Base-by-base conservation (phyloP, 1,140 invertebrate species). In the Coboldia fuscipes region DNA sequence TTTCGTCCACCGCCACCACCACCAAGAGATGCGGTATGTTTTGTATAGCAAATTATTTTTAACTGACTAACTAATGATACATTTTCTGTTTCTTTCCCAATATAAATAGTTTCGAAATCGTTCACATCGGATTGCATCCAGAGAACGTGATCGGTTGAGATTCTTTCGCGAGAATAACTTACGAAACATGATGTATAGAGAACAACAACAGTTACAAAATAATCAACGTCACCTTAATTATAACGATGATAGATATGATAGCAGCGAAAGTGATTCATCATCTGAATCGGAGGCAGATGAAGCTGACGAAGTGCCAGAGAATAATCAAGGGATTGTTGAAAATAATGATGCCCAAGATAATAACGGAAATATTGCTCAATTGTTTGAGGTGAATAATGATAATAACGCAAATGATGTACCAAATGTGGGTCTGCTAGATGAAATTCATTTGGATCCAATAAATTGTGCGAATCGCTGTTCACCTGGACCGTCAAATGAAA, bases 1-100 rank as follows among this genome's bases (percentile, higher is more conserved):
- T 74, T 67, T 48, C 51, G 68, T 35, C 63, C 66, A 22, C 57
- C 55, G 40, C 45, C 45, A 36, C 36, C 44, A 37, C n/a, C 23
- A 30, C 42, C 48, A 18, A 42, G 53, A 27, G 56, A 59, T 41
- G 50, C 47, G 12, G 56, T 58, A 50, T 50, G 43, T 42, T 13
- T 28, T 30, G 4, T 15, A 28, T 14, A 17, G 6, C 3, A 27
- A 27, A 28, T 35, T 37, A n/a, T 20, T 24, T 24, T 15, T 33
- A n/a, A 17, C 22, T 30, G 33, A 27, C 30, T 29, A 20, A 14
- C 30, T 37, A 23, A 23, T n/a, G 17, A 26, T 34, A 30, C 21
- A 34, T 39, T 40, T 3, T 10, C 9, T 30, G 36, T 35, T 41
- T 34, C 27, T 38, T 48, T 48, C n/a, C n/a, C n/a, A n/a, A n/a